These are phyloP conservation scores for Notothenia rossii DNA, from an alignment of 2,113 vertebrate genomes.

Conservation along the genomic window DNA sequence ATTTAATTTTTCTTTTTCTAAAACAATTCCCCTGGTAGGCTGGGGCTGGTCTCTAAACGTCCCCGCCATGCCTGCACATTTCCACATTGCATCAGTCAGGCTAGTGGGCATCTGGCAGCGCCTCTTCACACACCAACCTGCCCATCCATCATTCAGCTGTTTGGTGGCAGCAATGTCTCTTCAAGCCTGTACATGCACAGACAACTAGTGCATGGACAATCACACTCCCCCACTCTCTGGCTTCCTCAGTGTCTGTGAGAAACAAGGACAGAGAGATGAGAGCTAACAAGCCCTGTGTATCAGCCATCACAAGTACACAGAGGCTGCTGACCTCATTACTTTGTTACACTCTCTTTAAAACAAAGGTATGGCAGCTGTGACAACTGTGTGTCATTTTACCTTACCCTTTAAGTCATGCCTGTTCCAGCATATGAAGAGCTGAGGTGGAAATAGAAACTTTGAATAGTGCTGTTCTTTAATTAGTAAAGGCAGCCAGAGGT, in stretches of 20 bases:
- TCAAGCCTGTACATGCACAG: not conserved
- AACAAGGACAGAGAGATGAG: not conserved
- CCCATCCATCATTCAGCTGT: slow-evolving; percentile 18
- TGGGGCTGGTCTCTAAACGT: not conserved
- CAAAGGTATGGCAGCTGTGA: slow-evolving; percentile 1
- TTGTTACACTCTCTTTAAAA: slow-evolving; percentile 1
- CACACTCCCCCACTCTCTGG: not conserved
- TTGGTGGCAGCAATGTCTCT: not conserved
- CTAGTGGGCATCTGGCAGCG: slow-evolving; percentile 12
- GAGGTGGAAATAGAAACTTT: slow-evolving; percentile 62
- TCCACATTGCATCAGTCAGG: slow-evolving; percentile 4
- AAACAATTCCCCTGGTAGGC: slow-evolving; percentile 29
- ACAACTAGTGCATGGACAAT: not conserved
- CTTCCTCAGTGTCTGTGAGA: not conserved
- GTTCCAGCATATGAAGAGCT: not conserved
- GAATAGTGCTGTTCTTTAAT: slow-evolving; percentile 58
- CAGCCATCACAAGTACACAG: not conserved
- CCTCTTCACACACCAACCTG: slow-evolving; percentile 22
- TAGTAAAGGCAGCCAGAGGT: slow-evolving; percentile 52
- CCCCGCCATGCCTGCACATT: slow-evolving; percentile 23
- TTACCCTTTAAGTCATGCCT: slow-evolving; percentile 13
- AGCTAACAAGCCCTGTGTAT: slow-evolving; percentile 5
- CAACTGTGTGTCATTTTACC: slow-evolving; percentile 14
- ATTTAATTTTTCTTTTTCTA: slow-evolving; percentile 49
- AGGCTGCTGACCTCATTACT: slow-evolving; percentile 31